phyloP scores from a whole-genome alignment of 2,797 vertebrate species.

The Urosaurus nigricauda region DNA sequence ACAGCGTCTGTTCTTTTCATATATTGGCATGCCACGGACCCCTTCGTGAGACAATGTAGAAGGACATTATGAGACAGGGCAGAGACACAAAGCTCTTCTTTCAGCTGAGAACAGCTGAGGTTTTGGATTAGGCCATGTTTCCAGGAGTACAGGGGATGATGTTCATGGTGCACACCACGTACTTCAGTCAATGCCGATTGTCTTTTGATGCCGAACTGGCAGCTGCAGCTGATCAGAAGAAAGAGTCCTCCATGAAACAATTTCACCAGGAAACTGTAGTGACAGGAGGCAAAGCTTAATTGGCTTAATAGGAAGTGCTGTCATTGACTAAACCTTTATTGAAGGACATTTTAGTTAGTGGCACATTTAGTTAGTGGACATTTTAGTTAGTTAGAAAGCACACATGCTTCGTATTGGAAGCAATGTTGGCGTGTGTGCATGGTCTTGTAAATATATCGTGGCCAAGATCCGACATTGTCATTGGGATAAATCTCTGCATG shows the following conservation, averaged over 20 bases:
- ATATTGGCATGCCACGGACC: neutral
- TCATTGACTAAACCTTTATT: neutral
- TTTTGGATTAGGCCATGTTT: neutral
- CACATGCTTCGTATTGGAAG: neutral
- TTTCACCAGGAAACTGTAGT: neutral
- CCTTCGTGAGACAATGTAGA: neutral
- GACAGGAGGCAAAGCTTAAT: neutral
- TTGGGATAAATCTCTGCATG: too few species aligned
- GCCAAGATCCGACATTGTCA: too few species aligned
- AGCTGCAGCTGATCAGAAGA: neutral
- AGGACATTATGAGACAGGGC: neutral
- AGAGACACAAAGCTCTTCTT: neutral
- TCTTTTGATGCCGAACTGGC: neutral
- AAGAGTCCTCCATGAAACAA: too few species aligned
- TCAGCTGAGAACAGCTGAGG: neutral
- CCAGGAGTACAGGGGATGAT: neutral
- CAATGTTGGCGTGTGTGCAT: neutral
- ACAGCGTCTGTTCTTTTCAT: neutral
- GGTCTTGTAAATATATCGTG: too few species aligned
- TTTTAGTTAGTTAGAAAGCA: neutral
- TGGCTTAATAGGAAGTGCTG: neutral
- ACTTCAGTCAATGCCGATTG: neutral
- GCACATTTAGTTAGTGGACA: neutral
- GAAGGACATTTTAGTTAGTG: neutral
- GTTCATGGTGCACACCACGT: neutral